Evolutionary conservation across 2,113 vertebrate genomes (phyloP).

Genomic region (Pipra filicauda): DNA sequence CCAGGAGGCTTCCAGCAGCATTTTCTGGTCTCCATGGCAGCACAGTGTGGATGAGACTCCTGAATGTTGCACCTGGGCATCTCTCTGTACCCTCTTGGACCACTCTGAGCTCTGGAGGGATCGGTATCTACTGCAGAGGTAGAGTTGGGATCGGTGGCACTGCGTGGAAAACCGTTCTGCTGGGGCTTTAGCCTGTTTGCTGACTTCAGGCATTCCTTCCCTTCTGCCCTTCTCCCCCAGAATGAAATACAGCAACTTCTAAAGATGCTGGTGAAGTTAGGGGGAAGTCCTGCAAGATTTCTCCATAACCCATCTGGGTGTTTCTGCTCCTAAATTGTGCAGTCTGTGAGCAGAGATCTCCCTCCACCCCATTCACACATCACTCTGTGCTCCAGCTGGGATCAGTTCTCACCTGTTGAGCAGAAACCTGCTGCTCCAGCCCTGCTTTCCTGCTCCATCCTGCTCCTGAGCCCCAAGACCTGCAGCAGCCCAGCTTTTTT

Average conservation of each 20-base stretch:
- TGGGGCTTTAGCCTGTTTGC: background rate
- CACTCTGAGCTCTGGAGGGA: background rate
- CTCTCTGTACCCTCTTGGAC: background rate
- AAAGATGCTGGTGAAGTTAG: background rate
- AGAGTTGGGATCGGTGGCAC: background rate
- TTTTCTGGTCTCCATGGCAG: background rate
- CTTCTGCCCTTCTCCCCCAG: accelerated
- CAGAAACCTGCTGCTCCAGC: background rate
- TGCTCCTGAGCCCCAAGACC: background rate
- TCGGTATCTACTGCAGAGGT: background rate
- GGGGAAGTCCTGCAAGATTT: background rate
- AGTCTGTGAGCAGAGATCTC: background rate
- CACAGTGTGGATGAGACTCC: background rate
- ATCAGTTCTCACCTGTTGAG: background rate
- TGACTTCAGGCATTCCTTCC: background rate
- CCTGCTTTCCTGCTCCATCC: background rate
- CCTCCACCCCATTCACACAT: background rate
- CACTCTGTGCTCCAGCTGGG: background rate
- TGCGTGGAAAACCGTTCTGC: background rate
- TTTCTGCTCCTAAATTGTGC: background rate
- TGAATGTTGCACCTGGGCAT: background rate
- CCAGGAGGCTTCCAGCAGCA: background rate
- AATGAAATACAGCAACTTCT: background rate
- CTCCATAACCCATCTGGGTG: accelerated
- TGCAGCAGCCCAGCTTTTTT: background rate